A percentile compares a stretch with the other conserved stretches of the same genome.
Conservation (phyloP, 2,113 vertebrate species). For the Thinocorus orbignyianus region DNA sequence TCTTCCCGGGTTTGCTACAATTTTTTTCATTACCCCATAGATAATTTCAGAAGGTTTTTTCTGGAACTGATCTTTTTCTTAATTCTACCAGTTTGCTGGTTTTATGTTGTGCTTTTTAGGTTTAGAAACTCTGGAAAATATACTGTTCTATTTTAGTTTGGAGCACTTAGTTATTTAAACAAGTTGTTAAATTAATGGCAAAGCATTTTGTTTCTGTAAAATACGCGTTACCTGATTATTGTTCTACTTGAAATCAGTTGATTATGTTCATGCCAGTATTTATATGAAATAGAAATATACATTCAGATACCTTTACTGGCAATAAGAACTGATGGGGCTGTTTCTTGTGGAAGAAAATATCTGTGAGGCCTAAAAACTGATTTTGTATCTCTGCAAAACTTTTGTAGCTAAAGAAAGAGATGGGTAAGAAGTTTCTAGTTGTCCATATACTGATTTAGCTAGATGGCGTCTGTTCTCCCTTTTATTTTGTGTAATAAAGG, state of each 20-base stretch:
- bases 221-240: not conserved
- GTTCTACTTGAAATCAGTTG: not conserved
- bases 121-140: not conserved
- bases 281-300: not conserved
- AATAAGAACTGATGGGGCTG: not conserved
- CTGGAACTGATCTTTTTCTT: not conserved
- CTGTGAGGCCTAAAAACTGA: not conserved
- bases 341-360: not conserved
- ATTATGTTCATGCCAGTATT: not conserved
- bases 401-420: not conserved
- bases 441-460: not conserved
- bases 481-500: not conserved
- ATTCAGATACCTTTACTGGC: not conserved
- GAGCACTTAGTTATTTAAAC: not conserved
- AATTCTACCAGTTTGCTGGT: not conserved
- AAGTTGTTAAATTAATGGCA: not conserved
- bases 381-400: not conserved
- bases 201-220: not conserved
- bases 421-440: not conserved
- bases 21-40: not conserved
- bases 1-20: not conserved
- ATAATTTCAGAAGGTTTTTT: not conserved
- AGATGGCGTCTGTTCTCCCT: fast-evolving
- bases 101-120: not conserved
- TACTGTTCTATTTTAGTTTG: not conserved